Percentiles rank a stretch among this genome's conserved stretches.
Conservation (phyloP, 2,113 vertebrate genomes). For the Sorex fumeus region DNA sequence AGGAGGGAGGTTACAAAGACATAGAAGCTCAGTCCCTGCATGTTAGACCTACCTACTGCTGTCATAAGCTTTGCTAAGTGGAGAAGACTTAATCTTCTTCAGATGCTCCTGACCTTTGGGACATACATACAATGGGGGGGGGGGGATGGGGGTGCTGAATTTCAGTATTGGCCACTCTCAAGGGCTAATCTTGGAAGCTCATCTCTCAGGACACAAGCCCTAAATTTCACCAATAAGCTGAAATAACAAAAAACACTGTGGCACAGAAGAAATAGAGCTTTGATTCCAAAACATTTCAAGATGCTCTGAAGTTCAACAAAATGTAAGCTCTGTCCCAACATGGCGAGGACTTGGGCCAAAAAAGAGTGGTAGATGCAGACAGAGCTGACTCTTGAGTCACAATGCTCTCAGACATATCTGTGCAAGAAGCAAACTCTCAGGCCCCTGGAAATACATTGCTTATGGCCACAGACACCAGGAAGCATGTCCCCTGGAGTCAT, state of each 20-base stretch:
- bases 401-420: not conserved
- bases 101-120: not conserved
- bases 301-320: not conserved
- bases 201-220: not conserved
- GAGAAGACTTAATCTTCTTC: not conserved
- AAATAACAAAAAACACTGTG: too few species aligned
- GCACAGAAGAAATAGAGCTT: not conserved
- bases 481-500: not conserved
- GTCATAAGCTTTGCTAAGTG: not conserved
- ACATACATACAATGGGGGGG: fast-evolving
- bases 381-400: not conserved
- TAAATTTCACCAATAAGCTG: not conserved
- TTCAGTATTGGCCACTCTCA: not conserved
- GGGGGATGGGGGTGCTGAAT: fast-evolving
- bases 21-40: not conserved
- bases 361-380: not conserved
- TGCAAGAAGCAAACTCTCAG: not conserved
- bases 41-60: not conserved
- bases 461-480: not conserved
- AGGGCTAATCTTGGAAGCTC: not conserved
- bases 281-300: not conserved
- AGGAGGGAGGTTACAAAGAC: too few species aligned
- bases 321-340: not conserved
- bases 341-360: not conserved
- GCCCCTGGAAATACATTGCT: not conserved